These are phyloP conservation scores for Pachymerium ferrugineum DNA, from an alignment of 2,888 invertebrate genomes.

Conservation along the genomic window DNA sequence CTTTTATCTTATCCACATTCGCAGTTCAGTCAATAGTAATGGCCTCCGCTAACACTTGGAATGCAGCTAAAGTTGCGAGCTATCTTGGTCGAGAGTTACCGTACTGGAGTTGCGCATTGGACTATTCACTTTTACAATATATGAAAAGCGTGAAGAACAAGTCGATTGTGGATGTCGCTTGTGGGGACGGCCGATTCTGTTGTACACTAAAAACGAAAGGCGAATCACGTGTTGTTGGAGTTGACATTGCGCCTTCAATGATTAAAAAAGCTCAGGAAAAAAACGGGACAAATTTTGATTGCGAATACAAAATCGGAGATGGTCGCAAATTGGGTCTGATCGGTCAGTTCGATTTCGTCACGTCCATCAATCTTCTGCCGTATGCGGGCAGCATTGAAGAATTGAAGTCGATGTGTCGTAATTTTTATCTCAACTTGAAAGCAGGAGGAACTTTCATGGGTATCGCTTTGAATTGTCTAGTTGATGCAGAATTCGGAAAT, in stretches of 20 bases:
- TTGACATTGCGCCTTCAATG: neutral
- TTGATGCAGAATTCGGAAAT: neutral
- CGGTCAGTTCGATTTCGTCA: slow-evolving; percentile 20
- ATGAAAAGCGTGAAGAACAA: neutral
- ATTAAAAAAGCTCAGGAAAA: neutral
- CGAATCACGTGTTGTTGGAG: neutral
- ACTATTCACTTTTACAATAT: neutral
- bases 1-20: too few relatives aligned
- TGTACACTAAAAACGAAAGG: neutral
- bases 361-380: neutral
- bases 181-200: neutral
- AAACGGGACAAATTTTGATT: neutral
- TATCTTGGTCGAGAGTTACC: neutral
- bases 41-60: too few relatives aligned
- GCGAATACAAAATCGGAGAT: neutral
- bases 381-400: neutral
- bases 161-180: slow-evolving; percentile 12
- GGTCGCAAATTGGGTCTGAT: neutral
- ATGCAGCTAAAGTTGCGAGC: too few relatives aligned
- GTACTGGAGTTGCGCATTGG: neutral
- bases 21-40: too few relatives aligned
- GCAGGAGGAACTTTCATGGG: neutral
- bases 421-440: slow-evolving; percentile 1
- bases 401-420: neutral
- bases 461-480: neutral